Conservation (phyloP, 2,888 invertebrate genomes). For the Calameuta filiformis region DNA sequence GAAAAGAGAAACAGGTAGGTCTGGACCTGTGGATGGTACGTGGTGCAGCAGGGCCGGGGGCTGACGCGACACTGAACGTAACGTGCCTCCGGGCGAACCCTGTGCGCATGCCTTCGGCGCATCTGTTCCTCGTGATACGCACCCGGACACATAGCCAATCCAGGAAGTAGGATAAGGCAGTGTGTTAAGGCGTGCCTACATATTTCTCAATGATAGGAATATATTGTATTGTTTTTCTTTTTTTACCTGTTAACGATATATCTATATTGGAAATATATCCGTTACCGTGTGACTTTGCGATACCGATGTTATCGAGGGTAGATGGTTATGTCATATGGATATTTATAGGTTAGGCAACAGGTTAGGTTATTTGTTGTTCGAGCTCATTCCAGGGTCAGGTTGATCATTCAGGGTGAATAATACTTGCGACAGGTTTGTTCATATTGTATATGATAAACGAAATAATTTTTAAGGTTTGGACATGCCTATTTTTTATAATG, state of each 20-base stretch:
- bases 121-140: conserved; percentile 35
- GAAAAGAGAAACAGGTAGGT: conserved; percentile 18
- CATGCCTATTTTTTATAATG: neutral
- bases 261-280: neutral
- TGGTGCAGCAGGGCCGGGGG: conserved; percentile 64
- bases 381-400: neutral
- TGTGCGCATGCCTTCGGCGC: conserved; percentile 50
- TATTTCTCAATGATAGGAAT: neutral
- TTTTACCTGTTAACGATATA: neutral
- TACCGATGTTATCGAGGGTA: neutral
- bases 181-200: neutral
- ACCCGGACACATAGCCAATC: conserved; percentile 39
- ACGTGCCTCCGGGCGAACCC: conserved; percentile 37
- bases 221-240: neutral
- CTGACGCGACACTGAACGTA: conserved; percentile 64
- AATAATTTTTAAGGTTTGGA: neutral
- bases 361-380: neutral
- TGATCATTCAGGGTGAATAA: neutral
- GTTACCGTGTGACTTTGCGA: neutral
- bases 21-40: conserved; percentile 45
- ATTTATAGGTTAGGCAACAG: neutral
- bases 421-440: neutral
- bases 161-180: conserved; percentile 23
- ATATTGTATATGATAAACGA: neutral
- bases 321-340: neutral